Conservation (phyloP, 92 coral and sea anemone species). For the Umimayanthus kanabou region DNA sequence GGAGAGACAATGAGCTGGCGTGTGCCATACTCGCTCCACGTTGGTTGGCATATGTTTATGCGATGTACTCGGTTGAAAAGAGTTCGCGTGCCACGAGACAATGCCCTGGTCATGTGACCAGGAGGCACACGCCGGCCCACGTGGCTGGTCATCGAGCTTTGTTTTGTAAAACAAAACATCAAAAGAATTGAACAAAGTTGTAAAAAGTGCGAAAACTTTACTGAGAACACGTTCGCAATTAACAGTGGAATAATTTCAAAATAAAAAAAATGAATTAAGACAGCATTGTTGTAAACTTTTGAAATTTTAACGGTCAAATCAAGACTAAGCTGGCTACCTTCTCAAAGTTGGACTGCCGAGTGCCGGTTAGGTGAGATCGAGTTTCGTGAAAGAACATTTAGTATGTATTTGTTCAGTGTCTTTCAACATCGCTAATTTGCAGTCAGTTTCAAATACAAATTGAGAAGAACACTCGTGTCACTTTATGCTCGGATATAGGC, state of each 20-base stretch:
- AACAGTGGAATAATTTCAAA: slow-evolving; percentile 9
- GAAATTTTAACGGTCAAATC: not conserved
- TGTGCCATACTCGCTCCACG: slow-evolving; percentile 38
- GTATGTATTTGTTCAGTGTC: not conserved
- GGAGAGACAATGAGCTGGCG: slow-evolving; percentile 36
- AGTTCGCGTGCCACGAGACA: slow-evolving; percentile 70
- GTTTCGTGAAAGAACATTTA: not conserved
- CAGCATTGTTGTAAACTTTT: not conserved
- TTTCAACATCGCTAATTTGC: not conserved
- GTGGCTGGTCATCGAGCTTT: slow-evolving; percentile 27
- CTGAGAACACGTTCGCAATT: slow-evolving; percentile 21
- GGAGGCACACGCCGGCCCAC: slow-evolving; percentile 40
- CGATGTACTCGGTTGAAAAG: slow-evolving; percentile 55
- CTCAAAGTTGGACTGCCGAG: too few relatives aligned
- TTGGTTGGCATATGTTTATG: slow-evolving; percentile 57
- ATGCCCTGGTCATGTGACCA: slow-evolving; percentile 23
- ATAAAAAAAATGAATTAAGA: not conserved
- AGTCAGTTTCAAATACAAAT: not conserved
- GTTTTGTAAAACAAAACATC: slow-evolving; percentile 11
- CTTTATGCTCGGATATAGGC: not conserved
- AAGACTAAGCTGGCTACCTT: not conserved
- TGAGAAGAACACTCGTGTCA: not conserved
- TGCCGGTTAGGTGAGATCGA: not conserved
- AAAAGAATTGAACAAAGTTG: slow-evolving; percentile 6
- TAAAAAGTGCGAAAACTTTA: slow-evolving; percentile 6